Conservation (phyloP, 2,797 vertebrate genomes). For the Eospalax fontanierii region DNA sequence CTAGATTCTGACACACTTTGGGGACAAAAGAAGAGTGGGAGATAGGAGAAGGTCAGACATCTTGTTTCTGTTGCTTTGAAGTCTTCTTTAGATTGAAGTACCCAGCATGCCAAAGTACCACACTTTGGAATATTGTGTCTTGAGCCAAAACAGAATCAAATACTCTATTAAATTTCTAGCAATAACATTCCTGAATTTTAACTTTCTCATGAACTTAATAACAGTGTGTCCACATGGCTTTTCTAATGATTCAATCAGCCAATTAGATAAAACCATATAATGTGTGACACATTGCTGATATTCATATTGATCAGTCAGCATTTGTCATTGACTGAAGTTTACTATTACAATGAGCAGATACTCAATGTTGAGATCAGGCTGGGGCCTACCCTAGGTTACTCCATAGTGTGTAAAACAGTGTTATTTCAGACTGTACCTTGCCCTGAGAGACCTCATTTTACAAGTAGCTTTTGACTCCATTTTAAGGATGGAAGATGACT, state of each 20-base stretch:
- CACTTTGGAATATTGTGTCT: neutral
- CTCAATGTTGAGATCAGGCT: no score
- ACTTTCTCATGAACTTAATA: slow-evolving; percentile 8
- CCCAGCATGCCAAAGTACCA: neutral
- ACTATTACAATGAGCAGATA: neutral
- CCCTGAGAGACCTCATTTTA: neutral
- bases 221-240: neutral
- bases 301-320: neutral
- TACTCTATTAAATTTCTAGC: neutral
- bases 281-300: neutral
- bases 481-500: neutral
- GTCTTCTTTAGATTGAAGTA: neutral
- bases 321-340: neutral
- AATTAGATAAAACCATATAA: neutral
- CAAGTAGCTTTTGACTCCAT: neutral
- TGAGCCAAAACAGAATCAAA: neutral
- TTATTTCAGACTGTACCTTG: neutral
- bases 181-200: neutral
- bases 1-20: neutral
- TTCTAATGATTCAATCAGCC: neutral
- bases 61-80: neutral
- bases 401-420: neutral
- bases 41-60: neutral
- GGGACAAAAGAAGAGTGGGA: neutral
- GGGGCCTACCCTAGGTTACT: neutral